Conservation (phyloP, 1,140 invertebrate species). For the Eciton burchellii region DNA sequence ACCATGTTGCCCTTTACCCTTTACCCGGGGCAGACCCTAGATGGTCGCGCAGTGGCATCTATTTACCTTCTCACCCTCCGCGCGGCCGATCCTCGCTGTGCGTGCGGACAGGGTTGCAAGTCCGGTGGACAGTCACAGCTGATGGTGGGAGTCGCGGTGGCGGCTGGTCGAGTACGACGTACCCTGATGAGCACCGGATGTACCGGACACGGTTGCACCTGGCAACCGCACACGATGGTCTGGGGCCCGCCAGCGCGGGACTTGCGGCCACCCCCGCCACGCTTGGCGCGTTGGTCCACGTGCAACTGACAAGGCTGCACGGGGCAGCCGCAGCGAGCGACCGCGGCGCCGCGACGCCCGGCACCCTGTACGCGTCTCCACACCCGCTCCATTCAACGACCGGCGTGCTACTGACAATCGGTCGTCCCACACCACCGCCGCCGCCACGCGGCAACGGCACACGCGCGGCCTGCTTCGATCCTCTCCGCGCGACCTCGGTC, state of each 20-base stretch:
- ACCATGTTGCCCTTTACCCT: background rate
- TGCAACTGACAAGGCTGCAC: slow-evolving; percentile 83
- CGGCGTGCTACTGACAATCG: slow-evolving; percentile 86
- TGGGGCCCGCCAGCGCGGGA: slow-evolving; percentile 79
- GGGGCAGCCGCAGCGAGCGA: slow-evolving; percentile 78
- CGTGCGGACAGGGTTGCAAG: slow-evolving; percentile 80
- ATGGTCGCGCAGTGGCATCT: background rate
- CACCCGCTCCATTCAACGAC: slow-evolving; percentile 88
- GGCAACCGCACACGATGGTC: slow-evolving; percentile 83
- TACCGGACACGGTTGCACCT: slow-evolving; percentile 83
- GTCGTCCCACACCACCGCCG: slow-evolving; percentile 61
- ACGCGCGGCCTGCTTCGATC: slow-evolving; percentile 52
- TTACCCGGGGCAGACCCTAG: background rate
- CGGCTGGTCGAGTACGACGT: slow-evolving; percentile 77
- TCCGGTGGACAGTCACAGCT: slow-evolving; percentile 83
- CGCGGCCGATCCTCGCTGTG: slow-evolving; percentile 71
- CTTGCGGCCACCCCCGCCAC: slow-evolving; percentile 73
- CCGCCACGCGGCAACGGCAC: slow-evolving; percentile 19
- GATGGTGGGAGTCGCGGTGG: slow-evolving; percentile 5
- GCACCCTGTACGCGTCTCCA: slow-evolving; percentile 85
- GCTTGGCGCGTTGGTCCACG: slow-evolving; percentile 81
- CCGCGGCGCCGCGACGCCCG: slow-evolving; percentile 78
- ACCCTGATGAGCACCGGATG: slow-evolving; percentile 83
- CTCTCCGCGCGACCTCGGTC: slow-evolving; percentile 65
- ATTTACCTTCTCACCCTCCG: slow-evolving; percentile 80